Evolutionary conservation across 1,140 invertebrate species (phyloP), one percentile per base, ranked within the genome.

Genomic region (Periplaneta americana): DNA sequence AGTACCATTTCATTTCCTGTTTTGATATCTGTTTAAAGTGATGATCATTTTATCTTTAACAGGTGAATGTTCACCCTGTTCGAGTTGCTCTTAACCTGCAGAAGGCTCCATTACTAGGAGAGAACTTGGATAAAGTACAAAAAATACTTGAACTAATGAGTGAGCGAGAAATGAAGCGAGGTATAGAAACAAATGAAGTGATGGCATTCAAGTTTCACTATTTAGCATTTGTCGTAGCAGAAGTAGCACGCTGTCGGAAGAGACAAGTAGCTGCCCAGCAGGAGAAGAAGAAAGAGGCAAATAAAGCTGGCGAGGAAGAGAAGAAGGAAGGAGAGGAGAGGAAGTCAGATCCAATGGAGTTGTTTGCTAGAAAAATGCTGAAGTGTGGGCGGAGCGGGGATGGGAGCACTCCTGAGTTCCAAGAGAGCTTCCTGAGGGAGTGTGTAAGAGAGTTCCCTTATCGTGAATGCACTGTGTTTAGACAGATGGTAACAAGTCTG

Each of bases 161-260:
- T 85, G 95, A 97, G 82, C 94, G 93, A 84, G 95, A 98, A 90
- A 97, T 99, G 93, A 95, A 96, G 81, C 90, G 92, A 84, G 91
- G 93, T 9, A 90, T 91, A 75, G 96, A 98, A 81, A 93, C 92
- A 0, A 99, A 99, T 88, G 98, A 99, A 90, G 92, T 98, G 10
- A 93, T 97, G 90, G 93, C 96, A 1, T 95, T 98, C 83, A 98
- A 99, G 87, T 95, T 95, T 86, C 96, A 98, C 87, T 97, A 97
- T 86, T 88, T 98, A 1, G 90, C 92, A 39, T 96, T 92, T 86
- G 90, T 98, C 77, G 88, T 97, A 17, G 91, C 89, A 57, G 94
- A 95, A 87, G 89, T 97, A 18, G 88, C 91, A 76, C 93, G 93
- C 85, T 92, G 91, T 80, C 90, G 88, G 83, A 90, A 93, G 83